Percentiles rank a stretch among this genome's conserved stretches.
These are phyloP conservation scores for Eudasyphora cyanicolor DNA, from an alignment of 2,888 invertebrate genomes.

Conservation along the genomic window DNA sequence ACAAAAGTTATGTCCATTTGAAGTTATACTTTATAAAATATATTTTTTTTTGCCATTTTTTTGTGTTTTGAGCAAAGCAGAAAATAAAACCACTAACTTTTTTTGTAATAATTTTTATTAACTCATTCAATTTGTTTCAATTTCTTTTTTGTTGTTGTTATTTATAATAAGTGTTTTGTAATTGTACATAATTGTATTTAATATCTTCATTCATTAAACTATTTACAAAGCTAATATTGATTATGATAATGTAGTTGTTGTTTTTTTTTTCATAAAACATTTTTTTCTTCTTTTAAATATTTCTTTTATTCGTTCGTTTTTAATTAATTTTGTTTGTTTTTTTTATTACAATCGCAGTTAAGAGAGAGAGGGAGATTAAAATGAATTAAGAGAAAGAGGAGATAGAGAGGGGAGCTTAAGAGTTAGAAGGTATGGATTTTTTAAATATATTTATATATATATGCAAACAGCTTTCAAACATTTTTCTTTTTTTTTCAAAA, in stretches of 20 bases:
- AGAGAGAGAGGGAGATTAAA: slow-evolving; percentile 45
- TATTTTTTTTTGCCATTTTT: too few relatives aligned
- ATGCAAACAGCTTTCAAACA: slow-evolving; percentile 13
- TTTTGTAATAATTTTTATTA: slow-evolving; percentile 59
- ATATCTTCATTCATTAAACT: slow-evolving; percentile 56
- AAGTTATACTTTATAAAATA: too few relatives aligned
- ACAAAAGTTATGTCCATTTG: too few relatives aligned
- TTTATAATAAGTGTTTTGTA: slow-evolving; percentile 46
- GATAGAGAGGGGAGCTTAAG: not conserved
- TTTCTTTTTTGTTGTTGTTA: slow-evolving; percentile 39
- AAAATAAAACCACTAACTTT: not conserved
- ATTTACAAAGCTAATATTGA: slow-evolving; percentile 64
- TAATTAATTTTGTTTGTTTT: slow-evolving; percentile 58
- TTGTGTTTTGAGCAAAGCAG: not conserved
- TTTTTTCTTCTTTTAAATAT: slow-evolving; percentile 51
- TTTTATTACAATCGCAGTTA: not conserved
- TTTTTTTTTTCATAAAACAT: slow-evolving; percentile 30
- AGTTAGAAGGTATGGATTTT: slow-evolving; percentile 4
- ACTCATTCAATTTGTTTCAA: slow-evolving; percentile 59
- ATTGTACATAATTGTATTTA: slow-evolving; percentile 60
- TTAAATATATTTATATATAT: not conserved
- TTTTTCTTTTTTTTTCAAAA: slow-evolving; percentile 29
- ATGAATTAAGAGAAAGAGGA: slow-evolving; percentile 25
- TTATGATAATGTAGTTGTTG: slow-evolving; percentile 45
- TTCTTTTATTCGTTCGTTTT: slow-evolving; percentile 48